Evolutionary conservation across 2,113 vertebrate genomes (phyloP).

Genomic region (Anarrhichthys ocellatus): DNA sequence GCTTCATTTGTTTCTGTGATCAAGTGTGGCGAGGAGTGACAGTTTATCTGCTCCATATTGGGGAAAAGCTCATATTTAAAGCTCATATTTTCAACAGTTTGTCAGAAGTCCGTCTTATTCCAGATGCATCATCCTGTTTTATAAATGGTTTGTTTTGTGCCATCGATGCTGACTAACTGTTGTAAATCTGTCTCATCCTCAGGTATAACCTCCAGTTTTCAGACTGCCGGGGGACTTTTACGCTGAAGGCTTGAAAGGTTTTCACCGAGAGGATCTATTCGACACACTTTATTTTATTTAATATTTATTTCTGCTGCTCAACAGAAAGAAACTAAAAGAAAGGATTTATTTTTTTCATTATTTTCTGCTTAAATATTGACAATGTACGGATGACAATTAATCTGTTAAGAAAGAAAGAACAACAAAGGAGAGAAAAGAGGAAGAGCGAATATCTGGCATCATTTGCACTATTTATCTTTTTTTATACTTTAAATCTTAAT

Average conservation of each 20-base stretch:
- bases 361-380: constrained; percentile 47
- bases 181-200: constrained; percentile 37
- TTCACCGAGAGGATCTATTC: constrained; percentile 45
- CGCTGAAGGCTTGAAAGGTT: constrained; percentile 28
- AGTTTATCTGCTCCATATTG: neutral
- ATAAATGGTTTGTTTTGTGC: neutral
- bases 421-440: constrained; percentile 32
- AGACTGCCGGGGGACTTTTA: neutral
- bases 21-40: neutral
- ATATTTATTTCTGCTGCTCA: constrained; percentile 85
- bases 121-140: neutral
- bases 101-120: neutral
- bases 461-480: constrained; percentile 83
- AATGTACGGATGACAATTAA: constrained; percentile 51
- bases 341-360: constrained; percentile 28
- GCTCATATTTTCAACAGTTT: neutral
- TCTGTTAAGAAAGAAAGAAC: constrained; percentile 13
- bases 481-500: constrained; percentile 59
- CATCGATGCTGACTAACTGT: constrained; percentile 38
- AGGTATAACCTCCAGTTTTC: constrained; percentile 66
- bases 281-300: constrained; percentile 76
- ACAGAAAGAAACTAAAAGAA: constrained; percentile 47
- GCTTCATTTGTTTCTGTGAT: neutral
- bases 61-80: neutral
- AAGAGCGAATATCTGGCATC: constrained; percentile 65